Base-by-base conservation (phyloP, 2,113 vertebrate species). In the Mobula hypostoma region DNA sequence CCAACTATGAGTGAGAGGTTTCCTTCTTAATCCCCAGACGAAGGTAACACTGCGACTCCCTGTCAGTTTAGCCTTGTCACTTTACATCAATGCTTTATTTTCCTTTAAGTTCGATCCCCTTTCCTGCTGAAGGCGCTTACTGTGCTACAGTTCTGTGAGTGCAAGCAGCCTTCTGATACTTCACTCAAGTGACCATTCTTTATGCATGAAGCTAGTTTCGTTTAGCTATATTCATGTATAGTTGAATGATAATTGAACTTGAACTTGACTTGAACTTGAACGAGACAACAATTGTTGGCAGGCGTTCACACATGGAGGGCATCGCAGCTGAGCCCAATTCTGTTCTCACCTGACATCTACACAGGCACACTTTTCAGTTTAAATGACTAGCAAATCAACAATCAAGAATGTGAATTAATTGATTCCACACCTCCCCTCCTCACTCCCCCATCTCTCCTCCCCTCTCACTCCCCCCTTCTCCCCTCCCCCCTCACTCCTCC, bases 171-270 rank as follows among this genome's bases (percentile, higher is more conserved):
- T 27, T 74, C 74, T 77, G 74, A 77, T 77, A 77, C 74, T 29
- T 77, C 74, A 77, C 27, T 77, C 74, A 77, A 77, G 74, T 77
- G 74, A 77, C 74, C 74, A 77, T 77, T 77, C 74, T 77, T 77
- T 77, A n/a, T 29, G 27, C 74, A 77, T 77, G 74, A 77, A 24
- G 27, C 74, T 77, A n/a, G 0, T 48, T 48, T 48, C 48, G 48
- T 48, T 48, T 48, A 48, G 48, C 48, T 48, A 48, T 48, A 48
- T 48, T 48, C 48, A 48, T 48, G 48, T 48, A 48, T 48, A 48
- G 48, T 48, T 48, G 48, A 48, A 48, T 48, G 48, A 48, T 48
- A 48, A 48, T 48, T 48, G 48, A 48, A 48, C 48, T 48, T 48
- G 48, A 48, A 48, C 48, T 48, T 48, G 48, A 48, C 48, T 48